Evolutionary conservation across 2,113 vertebrate genomes (phyloP).

Genomic region (Lepisosteus oculatus): DNA sequence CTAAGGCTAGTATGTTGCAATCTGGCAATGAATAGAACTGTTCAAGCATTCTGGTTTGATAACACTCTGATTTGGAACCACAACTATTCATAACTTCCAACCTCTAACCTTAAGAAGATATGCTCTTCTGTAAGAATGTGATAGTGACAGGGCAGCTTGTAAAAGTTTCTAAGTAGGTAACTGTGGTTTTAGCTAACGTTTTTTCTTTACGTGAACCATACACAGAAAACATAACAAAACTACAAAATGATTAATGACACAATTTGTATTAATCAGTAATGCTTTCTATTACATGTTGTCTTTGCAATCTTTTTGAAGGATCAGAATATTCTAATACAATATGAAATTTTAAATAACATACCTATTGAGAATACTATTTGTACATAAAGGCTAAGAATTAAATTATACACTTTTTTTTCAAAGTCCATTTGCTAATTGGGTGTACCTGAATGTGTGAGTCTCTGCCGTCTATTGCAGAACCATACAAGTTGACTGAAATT

Average conservation of each 20-base stretch:
- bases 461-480: slow-evolving; percentile 13
- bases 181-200: slow-evolving; percentile 7
- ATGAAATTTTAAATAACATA: neutral
- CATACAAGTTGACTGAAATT: slow-evolving; percentile 44
- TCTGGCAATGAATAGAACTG: too few relatives aligned
- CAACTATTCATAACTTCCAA: too few relatives aligned
- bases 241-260: neutral
- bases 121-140: neutral
- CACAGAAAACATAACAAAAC: slow-evolving; percentile 12
- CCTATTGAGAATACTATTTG: neutral
- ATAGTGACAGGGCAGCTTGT: neutral
- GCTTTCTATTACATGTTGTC: neutral
- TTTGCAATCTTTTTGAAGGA: slow-evolving; percentile 1
- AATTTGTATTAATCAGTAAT: neutral
- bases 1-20: too few relatives aligned
- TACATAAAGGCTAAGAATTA: neutral
- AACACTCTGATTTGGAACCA: too few relatives aligned
- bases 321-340: slow-evolving; percentile 2
- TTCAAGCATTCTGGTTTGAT: too few relatives aligned
- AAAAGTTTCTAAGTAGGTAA: neutral
- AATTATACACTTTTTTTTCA: neutral
- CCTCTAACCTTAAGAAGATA: too few relatives aligned
- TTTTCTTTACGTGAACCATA: slow-evolving; percentile 8
- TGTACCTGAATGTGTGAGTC: neutral
- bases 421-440: neutral